A percentile compares a stretch with the other conserved stretches of the same genome.
These are phyloP conservation scores for Corythoichthys haematopterus DNA, from an alignment of 2,113 vertebrate genomes.

Conservation along the genomic window DNA sequence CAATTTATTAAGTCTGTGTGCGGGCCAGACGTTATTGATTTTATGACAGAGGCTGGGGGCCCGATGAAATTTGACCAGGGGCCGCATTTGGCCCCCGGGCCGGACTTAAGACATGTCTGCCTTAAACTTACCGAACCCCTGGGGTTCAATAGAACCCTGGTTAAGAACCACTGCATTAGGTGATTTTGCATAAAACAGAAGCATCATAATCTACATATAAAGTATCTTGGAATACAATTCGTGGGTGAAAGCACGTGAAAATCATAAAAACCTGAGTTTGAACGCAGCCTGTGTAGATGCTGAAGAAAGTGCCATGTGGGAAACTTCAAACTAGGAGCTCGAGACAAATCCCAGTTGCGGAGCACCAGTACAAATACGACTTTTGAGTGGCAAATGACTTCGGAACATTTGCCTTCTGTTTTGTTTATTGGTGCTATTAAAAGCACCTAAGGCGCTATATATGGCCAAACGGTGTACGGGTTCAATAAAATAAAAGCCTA, in stretches of 20 bases:
- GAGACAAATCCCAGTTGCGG: constrained; percentile 15
- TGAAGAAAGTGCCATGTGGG: constrained; percentile 33
- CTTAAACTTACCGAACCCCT: too few species aligned
- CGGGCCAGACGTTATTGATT: too few species aligned
- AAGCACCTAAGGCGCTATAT: constrained; percentile 45
- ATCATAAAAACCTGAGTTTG: neutral
- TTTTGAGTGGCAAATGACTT: constrained; percentile 44
- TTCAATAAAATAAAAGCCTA: neutral
- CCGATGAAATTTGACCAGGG: too few species aligned
- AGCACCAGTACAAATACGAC: constrained; percentile 17
- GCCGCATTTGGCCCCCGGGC: too few species aligned
- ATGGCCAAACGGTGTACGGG: constrained; percentile 8
- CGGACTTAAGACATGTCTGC: too few species aligned
- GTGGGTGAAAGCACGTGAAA: constrained; percentile 24
- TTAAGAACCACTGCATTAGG: too few species aligned
- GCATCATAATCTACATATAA: too few species aligned
- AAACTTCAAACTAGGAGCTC: constrained; percentile 26
- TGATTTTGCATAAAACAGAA: too few species aligned
- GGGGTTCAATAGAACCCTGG: too few species aligned
- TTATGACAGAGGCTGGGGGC: too few species aligned
- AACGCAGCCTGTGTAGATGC: constrained; percentile 30
- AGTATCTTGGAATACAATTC: constrained; percentile 28
- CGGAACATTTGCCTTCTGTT: constrained; percentile 44
- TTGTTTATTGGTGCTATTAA: constrained; percentile 31
- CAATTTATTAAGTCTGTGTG: too few species aligned